Conservation (phyloP, 2,797 vertebrate species). For the Schizothorax lantsangensis region DNA sequence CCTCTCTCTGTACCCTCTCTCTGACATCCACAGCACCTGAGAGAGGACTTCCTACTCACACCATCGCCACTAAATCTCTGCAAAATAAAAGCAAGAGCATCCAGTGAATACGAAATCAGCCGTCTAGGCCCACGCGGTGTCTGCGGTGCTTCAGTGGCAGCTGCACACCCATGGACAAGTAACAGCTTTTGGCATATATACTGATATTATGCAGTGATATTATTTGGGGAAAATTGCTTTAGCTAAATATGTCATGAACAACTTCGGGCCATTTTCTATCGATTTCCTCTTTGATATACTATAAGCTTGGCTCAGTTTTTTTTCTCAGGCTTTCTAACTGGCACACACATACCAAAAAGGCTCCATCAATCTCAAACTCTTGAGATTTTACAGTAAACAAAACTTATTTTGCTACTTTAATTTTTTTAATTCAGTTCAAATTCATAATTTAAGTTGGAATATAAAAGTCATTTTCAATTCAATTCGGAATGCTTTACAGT, state of each 20-base stretch:
- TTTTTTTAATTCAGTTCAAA: neutral
- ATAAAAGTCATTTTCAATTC: neutral
- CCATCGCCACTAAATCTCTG: slow-evolving; percentile 49
- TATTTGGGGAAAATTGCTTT: slow-evolving; percentile 15
- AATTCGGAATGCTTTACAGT: neutral
- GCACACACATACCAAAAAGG: neutral
- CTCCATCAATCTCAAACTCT: neutral
- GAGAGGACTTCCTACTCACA: slow-evolving; percentile 44
- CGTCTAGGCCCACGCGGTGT: slow-evolving; percentile 20
- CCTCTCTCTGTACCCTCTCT: slow-evolving; percentile 59
- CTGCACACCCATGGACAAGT: neutral
- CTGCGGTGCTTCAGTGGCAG: neutral
- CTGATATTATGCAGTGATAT: neutral
- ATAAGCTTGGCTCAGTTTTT: neutral
- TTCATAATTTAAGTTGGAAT: neutral
- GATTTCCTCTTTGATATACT: slow-evolving; percentile 17
- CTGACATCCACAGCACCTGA: slow-evolving; percentile 52
- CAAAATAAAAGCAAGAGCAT: slow-evolving; percentile 57
- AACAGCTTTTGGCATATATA: slow-evolving; percentile 18
- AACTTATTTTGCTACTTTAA: neutral
- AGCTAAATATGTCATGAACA: slow-evolving; percentile 19
- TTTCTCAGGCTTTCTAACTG: neutral
- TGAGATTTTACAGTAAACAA: neutral
- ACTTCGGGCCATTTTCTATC: slow-evolving; percentile 6
- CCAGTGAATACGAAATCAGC: slow-evolving; percentile 54